These are phyloP conservation scores for Neodiprion lecontei DNA, from an alignment of 1,140 invertebrate genomes.

Conservation along the genomic window DNA sequence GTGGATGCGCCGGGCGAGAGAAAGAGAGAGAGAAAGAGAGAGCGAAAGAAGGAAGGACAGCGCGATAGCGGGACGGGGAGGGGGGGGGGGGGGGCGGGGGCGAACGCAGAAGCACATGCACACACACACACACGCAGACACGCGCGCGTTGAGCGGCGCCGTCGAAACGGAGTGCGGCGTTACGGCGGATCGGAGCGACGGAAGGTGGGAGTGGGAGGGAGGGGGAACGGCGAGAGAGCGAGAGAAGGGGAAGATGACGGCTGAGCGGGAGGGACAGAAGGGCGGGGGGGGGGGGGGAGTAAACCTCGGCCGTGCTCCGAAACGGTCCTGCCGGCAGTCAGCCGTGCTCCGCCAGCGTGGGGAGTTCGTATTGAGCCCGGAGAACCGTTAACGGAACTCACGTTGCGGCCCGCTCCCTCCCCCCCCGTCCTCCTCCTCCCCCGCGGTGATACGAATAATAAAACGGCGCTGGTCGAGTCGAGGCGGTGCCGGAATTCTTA, in stretches of 20 bases:
- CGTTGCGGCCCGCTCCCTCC: conserved; percentile 3
- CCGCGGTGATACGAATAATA: conserved; percentile 5
- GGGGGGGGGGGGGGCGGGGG: neutral
- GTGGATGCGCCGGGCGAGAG: neutral
- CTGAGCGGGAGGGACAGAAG: neutral
- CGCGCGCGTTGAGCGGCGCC: no score
- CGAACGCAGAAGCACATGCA: neutral
- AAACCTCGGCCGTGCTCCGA: conserved; percentile 17
- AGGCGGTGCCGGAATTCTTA: conserved; percentile 19
- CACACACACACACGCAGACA: no score
- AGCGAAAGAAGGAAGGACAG: neutral
- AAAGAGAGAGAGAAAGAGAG: neutral
- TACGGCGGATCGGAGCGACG: neutral
- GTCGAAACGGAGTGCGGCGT: neutral
- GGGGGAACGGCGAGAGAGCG: neutral
- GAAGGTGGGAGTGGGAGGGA: neutral
- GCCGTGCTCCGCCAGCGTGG: conserved; percentile 23
- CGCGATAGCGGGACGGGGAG: neutral
- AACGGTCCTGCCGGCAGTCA: conserved; percentile 27
- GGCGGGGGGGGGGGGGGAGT: neutral
- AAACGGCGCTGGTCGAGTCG: conserved; percentile 17
- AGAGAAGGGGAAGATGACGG: neutral
- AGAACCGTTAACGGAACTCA: neutral
- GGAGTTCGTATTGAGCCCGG: conserved; percentile 19
- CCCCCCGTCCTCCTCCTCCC: neutral